Percentiles rank a stretch among this genome's conserved stretches.
Conservation (phyloP, 2,888 invertebrate species). For the Geotrupes spiniger region DNA sequence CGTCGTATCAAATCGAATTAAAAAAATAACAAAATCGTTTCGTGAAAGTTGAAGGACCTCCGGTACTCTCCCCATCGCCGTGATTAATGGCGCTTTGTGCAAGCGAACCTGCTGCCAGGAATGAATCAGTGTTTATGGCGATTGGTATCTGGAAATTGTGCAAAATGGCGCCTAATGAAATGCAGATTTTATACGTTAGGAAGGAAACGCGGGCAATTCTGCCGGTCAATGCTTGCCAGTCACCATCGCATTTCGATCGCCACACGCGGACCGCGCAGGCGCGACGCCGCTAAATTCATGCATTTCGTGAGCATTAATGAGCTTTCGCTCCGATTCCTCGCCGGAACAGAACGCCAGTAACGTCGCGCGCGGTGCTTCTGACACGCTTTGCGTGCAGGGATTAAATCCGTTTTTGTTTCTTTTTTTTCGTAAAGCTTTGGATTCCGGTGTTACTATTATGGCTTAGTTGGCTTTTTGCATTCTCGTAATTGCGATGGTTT, state of each 20-base stretch:
- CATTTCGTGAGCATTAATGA: slow-evolving; percentile 39
- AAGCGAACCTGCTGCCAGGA: slow-evolving; percentile 37
- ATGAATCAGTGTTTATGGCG: slow-evolving; percentile 33
- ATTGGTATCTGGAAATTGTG: slow-evolving; percentile 38
- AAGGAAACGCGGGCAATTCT: slow-evolving; percentile 48
- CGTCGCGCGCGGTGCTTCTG: slow-evolving; percentile 8
- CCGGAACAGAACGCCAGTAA: slow-evolving; percentile 18
- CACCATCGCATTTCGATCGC: slow-evolving; percentile 28
- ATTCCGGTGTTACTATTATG: too few species aligned
- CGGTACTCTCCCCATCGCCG: slow-evolving; percentile 13
- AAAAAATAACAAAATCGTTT: too few species aligned
- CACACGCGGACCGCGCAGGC: slow-evolving; percentile 43
- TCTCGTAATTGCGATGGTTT: too few species aligned
- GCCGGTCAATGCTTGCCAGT: slow-evolving; percentile 41
- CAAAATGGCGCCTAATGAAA: slow-evolving; percentile 45
- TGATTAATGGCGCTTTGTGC: slow-evolving; percentile 42
- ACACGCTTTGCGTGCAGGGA: neutral
- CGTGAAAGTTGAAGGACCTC: slow-evolving; percentile 26
- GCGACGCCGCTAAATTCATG: slow-evolving; percentile 32
- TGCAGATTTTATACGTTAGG: slow-evolving; percentile 44
- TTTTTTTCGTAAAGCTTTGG: too few species aligned
- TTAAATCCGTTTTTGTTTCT: too few species aligned
- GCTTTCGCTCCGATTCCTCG: slow-evolving; percentile 30
- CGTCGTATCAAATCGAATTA: too few species aligned
- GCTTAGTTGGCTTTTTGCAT: too few species aligned